A percentile compares a stretch with the other conserved stretches of the same genome.
Evolutionary conservation across 2,888 invertebrate species (phyloP).

Genomic region (Meandrusa payeni): DNA sequence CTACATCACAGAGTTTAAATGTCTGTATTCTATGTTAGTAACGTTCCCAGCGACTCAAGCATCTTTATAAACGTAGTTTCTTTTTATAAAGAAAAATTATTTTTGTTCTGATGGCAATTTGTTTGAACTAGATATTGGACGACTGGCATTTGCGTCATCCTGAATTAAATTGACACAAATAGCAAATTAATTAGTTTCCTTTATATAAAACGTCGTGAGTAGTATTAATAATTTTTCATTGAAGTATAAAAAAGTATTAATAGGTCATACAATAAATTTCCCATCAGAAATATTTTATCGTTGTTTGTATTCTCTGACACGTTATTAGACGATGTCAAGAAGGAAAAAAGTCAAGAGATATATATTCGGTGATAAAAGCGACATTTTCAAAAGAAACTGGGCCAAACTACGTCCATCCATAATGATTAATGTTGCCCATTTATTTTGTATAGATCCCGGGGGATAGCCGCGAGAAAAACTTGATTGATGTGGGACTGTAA

Average conservation of each 20-base stretch:
- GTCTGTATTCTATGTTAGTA: no score
- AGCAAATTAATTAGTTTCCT: conserved; percentile 15
- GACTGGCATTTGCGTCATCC: conserved; percentile 23
- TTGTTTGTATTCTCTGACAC: conserved; percentile 22
- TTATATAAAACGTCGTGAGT: not conserved
- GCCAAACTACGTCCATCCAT: conserved; percentile 53
- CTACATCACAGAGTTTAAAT: no score
- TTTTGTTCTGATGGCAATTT: not conserved
- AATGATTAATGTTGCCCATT: conserved; percentile 71
- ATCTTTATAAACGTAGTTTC: not conserved
- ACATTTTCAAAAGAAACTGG: conserved; percentile 44
- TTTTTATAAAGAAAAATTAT: no score
- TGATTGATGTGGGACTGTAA: conserved; percentile 65
- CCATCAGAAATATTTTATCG: conserved; percentile 18
- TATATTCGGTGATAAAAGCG: conserved; percentile 49
- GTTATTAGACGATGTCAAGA: conserved; percentile 22
- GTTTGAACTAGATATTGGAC: conserved; percentile 21
- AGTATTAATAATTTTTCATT: conserved; percentile 9
- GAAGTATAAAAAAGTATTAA: conserved; percentile 3
- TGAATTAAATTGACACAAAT: conserved; percentile 2
- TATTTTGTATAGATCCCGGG: conserved; percentile 50
- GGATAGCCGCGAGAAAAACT: conserved; percentile 51
- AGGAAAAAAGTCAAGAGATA: conserved; percentile 38
- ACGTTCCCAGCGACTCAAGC: no score
- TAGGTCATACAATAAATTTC: conserved; percentile 11